These are phyloP conservation scores for Pemphredon lugubris DNA, from an alignment of 2,888 invertebrate species.

Conservation along the genomic window DNA sequence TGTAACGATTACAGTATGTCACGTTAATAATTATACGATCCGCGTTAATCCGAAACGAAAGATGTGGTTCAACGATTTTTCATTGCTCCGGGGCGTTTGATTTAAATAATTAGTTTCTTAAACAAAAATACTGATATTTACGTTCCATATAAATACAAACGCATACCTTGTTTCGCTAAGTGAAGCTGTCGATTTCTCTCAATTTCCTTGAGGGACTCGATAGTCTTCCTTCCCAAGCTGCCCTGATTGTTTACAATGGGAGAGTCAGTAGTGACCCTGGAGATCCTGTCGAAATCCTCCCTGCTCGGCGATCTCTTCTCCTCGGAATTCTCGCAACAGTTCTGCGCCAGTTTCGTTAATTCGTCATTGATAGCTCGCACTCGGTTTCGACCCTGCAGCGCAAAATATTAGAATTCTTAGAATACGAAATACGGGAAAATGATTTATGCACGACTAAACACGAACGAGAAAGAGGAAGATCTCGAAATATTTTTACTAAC, in stretches of 20 bases:
- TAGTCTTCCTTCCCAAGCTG: constrained; percentile 88
- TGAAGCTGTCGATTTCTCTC: constrained; percentile 93
- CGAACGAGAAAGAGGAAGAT: neutral
- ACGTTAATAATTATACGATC: no score
- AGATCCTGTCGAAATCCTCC: constrained; percentile 93
- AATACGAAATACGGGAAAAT: neutral
- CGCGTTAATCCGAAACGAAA: no score
- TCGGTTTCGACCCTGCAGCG: constrained; percentile 84
- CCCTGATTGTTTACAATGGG: constrained; percentile 86
- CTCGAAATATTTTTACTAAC: constrained; percentile 71
- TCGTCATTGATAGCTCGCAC: constrained; percentile 87
- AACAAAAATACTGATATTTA: neutral
- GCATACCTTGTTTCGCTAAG: constrained; percentile 93
- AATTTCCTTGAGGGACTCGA: constrained; percentile 94
- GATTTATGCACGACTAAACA: no score
- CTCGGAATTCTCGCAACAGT: constrained; percentile 70
- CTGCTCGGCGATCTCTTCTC: constrained; percentile 86
- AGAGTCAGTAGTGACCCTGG: constrained; percentile 92
- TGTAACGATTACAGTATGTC: constrained; percentile 74
- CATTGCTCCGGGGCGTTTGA: no score
- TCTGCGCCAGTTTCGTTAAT: constrained; percentile 81
- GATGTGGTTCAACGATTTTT: no score
- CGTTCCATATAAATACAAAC: neutral
- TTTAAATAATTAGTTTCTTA: no score
- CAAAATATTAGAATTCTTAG: neutral